These are phyloP conservation scores for Hypocryptadius cinnamomeus DNA, from an alignment of 2,113 vertebrate genomes.

Conservation along the genomic window DNA sequence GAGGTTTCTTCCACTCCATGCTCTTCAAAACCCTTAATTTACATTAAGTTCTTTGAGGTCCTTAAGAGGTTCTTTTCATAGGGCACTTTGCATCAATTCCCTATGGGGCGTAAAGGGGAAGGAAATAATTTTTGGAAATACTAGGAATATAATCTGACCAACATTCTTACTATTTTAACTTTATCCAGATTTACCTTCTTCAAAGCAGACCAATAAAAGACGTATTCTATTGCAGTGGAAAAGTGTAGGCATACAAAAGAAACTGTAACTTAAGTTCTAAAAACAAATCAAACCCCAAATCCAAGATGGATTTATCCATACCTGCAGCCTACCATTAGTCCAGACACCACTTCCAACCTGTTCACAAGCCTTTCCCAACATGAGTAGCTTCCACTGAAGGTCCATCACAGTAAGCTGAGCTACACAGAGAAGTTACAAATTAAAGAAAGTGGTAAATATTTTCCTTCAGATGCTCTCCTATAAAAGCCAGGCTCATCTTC, in stretches of 20 bases:
- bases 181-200: not conserved
- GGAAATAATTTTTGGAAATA: not conserved
- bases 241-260: not conserved
- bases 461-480: not conserved
- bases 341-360: not conserved
- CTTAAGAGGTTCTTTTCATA: not conserved
- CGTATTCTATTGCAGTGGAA: not conserved
- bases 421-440: not conserved
- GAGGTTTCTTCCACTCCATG: not conserved
- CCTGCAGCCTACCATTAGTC: not conserved
- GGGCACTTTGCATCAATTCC: not conserved
- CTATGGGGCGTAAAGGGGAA: not conserved
- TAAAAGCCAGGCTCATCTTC: not conserved
- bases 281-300: not conserved
- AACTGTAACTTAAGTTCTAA: not conserved
- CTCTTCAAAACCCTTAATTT: not conserved
- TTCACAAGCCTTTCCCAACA: not conserved
- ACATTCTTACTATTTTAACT: not conserved
- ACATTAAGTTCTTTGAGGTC: not conserved
- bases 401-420: not conserved
- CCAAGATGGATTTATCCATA: not conserved
- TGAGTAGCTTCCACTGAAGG: not conserved
- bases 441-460: not conserved
- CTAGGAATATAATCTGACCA: not conserved
- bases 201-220: not conserved